Base-by-base conservation (phyloP, 2,113 vertebrate genomes). In the Bucco capensis region DNA sequence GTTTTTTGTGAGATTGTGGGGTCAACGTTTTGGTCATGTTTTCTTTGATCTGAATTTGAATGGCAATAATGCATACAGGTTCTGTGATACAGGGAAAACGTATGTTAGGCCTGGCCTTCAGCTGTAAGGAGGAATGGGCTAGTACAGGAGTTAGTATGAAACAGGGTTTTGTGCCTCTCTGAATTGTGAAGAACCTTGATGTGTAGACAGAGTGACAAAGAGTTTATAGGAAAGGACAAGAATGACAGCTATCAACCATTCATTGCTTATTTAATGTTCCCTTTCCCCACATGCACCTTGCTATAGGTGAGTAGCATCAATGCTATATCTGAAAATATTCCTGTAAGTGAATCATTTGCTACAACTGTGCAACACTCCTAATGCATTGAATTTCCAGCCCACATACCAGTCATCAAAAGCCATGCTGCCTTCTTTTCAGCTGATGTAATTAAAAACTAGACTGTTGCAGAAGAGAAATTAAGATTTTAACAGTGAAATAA, bases 401-500 rank as follows among this genome's bases (percentile, higher is more conserved):
- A 18, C 25, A 22, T n/a, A 25, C 38, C n/a, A 53, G 28, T 75
- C 22, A 30, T 54, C 64, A 67, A 42, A 84, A 92, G 65, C 3
- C 0, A 47, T 81, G 49, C 83, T 87, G 56, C 72, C 50, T 76
- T 93, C 64, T 31, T 85, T 91, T 90, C 82, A 86, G 54, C 79
- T 85, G 76, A 37, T 25, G 33, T 78, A 38, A 76, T 77, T 75
- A 70, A 89, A 79, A 73, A 50, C 66, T 70, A 82, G 71, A 61
- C 24, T 61, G 42, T 78, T 90, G 44, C 38, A 76, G 65, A 86
- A 53, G 33, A 81, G 50, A 77, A 14, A 67, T 73, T 77, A 88
- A 82, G 37, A 67, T 83, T 86, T 95, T 83, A 86, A n/a, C 56
- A 74, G 18, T 88, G 71, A 78, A 79, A 74, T 83, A 89, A 88